These are phyloP conservation scores for Streptopelia turtur DNA, from an alignment of 2,797 vertebrate species.

Conservation along the genomic window DNA sequence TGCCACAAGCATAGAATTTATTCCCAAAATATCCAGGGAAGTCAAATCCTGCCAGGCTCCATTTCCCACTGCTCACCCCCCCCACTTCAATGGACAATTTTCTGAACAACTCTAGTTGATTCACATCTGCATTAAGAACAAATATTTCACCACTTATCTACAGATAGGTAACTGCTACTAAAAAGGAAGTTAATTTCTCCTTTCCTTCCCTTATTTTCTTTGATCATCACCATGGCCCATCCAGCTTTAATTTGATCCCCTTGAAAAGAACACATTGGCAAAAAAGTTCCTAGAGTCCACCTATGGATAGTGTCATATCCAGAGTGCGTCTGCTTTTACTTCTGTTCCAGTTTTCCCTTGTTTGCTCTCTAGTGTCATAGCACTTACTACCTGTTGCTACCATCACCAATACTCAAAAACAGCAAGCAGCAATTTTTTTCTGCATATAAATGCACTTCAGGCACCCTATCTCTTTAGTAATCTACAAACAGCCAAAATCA, in stretches of 20 bases:
- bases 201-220: neutral
- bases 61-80: neutral
- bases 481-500: neutral
- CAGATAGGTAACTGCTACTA: neutral
- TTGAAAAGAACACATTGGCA: neutral
- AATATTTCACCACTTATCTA: neutral
- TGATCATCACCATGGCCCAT: neutral
- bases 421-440: neutral
- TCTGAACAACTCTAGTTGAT: neutral
- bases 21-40: neutral
- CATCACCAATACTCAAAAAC: neutral
- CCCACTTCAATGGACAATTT: neutral
- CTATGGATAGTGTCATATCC: neutral
- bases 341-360: neutral
- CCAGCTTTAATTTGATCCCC: neutral
- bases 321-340: neutral
- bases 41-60: neutral
- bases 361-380: neutral
- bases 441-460: neutral
- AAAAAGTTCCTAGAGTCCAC: neutral
- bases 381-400: neutral
- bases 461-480: neutral
- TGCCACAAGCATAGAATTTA: neutral
- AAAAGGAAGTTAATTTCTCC: neutral
- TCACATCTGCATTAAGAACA: neutral